Conservation (phyloP, 2,113 vertebrate species). For the Zonotrichia leucophrys region DNA sequence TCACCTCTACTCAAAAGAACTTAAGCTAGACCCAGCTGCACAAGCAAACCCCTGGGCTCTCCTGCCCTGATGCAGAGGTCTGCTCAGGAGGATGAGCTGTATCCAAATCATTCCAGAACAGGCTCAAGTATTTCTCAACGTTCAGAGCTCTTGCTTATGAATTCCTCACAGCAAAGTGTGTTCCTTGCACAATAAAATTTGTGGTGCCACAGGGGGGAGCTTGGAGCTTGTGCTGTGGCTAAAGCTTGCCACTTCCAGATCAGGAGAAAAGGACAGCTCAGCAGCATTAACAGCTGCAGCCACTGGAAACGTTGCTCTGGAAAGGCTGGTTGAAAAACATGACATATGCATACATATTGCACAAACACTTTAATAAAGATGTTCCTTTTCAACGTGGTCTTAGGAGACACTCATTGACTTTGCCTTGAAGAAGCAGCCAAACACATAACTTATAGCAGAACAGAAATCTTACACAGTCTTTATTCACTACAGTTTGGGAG, state of each 20-base stretch:
- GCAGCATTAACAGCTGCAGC: neutral
- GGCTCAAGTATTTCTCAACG: neutral
- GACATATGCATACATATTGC: neutral
- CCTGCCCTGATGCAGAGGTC: neutral
- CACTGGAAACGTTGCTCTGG: neutral
- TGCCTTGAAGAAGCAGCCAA: neutral
- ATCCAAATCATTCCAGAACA: neutral
- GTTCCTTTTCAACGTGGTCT: neutral
- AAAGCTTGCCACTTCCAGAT: neutral
- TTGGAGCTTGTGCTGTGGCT: neutral
- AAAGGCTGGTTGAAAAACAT: neutral
- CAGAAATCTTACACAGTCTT: neutral
- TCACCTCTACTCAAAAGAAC: neutral
- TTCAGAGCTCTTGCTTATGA: neutral
- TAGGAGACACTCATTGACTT: neutral
- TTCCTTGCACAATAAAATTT: neutral
- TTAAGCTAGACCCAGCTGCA: neutral
- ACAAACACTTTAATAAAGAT: neutral
- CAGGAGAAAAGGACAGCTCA: neutral
- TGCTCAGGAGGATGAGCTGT: neutral
- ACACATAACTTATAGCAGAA: neutral
- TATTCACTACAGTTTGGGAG: neutral
- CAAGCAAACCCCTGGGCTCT: neutral
- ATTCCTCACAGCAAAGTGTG: neutral
- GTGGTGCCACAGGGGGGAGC: neutral